A percentile compares a stretch with the other conserved stretches of the same genome.
Evolutionary conservation across 2,888 invertebrate genomes (phyloP).

Genomic region (Metalampra italica): DNA sequence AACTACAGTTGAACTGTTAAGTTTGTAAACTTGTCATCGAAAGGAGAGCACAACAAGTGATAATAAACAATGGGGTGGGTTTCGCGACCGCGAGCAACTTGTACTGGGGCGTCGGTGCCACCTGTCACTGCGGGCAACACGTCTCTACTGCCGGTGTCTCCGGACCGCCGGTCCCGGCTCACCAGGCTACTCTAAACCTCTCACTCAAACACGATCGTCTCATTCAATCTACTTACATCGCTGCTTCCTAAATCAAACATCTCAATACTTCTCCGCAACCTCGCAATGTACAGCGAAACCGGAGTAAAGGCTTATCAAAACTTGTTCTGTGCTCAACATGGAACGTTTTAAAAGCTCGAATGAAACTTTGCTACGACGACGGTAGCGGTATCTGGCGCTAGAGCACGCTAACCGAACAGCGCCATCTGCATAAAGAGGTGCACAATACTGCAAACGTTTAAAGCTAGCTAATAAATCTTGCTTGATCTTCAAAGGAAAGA

Average conservation of each 20-base stretch:
- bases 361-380: slow-evolving; percentile 2
- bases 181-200: slow-evolving; percentile 26
- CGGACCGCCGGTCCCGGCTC: slow-evolving; percentile 41
- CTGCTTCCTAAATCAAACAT: slow-evolving; percentile 3
- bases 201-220: slow-evolving; percentile 2
- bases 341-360: slow-evolving; percentile 33
- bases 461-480: no score
- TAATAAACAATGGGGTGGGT: slow-evolving; percentile 61
- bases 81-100: slow-evolving; percentile 63
- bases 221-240: neutral
- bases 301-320: neutral
- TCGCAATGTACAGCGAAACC: slow-evolving; percentile 31
- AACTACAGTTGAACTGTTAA: slow-evolving; percentile 30
- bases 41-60: slow-evolving; percentile 53
- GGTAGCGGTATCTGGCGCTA: slow-evolving; percentile 27
- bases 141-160: slow-evolving; percentile 59
- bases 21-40: slow-evolving; percentile 25
- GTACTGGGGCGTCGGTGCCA: slow-evolving; percentile 49
- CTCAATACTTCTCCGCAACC: neutral
- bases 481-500: no score
- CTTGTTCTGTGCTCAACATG: slow-evolving; percentile 10
- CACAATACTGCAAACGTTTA: neutral
- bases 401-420: slow-evolving; percentile 15
- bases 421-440: slow-evolving; percentile 34
- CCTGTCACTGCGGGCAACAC: slow-evolving; percentile 66